phyloP scores from a whole-genome alignment of 2,888 invertebrate genomes.

The Andrena hattorfiana region DNA sequence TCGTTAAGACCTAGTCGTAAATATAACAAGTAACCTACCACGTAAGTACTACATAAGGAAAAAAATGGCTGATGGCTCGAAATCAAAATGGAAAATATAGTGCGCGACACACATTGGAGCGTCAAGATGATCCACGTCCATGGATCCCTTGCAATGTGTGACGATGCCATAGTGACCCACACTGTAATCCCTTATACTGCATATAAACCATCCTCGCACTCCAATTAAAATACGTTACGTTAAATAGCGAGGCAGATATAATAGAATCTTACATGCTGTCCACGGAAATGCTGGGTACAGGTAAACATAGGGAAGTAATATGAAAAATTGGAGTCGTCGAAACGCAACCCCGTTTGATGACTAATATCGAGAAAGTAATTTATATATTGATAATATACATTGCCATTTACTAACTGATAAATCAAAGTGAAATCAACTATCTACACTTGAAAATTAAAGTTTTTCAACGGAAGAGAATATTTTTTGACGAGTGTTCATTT shows the following conservation, averaged over 20 bases:
- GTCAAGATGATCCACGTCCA: constrained; percentile 43
- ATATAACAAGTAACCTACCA: constrained; percentile 31
- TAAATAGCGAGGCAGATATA: constrained; percentile 50
- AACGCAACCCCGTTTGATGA: neutral
- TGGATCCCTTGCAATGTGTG: constrained; percentile 74
- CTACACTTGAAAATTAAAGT: constrained; percentile 52
- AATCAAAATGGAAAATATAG: constrained; percentile 79
- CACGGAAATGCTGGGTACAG: constrained; percentile 69
- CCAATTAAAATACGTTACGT: constrained; percentile 45
- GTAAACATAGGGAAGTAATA: constrained; percentile 24
- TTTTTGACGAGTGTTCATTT: constrained; percentile 26
- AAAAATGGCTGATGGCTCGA: constrained; percentile 80
- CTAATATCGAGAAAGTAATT: constrained; percentile 33
- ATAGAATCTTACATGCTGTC: constrained; percentile 29
- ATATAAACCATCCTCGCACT: constrained; percentile 25
- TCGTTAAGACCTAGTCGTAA: constrained; percentile 59
- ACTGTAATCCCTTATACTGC: constrained; percentile 27
- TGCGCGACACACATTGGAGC: constrained; percentile 65
- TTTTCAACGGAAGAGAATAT: constrained; percentile 26
- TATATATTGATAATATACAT: constrained; percentile 12
- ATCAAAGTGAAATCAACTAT: constrained; percentile 3
- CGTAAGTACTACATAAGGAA: constrained; percentile 54
- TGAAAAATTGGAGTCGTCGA: neutral
- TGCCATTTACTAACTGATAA: neutral
- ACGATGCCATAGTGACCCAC: constrained; percentile 69